Evolutionary conservation across 2,113 vertebrate genomes (phyloP).

Genomic region (Ctenodactylus gundi): DNA sequence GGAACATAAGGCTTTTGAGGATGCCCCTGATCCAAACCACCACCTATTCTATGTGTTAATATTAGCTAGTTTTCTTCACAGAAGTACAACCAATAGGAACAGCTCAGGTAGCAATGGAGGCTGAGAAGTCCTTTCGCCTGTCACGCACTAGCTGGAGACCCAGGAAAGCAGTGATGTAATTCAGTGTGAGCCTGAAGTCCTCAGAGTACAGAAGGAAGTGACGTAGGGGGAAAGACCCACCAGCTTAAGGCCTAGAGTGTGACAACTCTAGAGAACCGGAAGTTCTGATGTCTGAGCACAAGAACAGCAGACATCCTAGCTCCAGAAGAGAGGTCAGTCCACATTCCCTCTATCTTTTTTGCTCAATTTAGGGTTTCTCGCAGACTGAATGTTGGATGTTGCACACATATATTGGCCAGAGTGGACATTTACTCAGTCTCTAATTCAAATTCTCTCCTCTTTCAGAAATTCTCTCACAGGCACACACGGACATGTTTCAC

Average conservation of each 20-base stretch:
- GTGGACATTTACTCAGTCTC: neutral
- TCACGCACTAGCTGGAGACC: neutral
- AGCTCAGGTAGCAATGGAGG: neutral
- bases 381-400: neutral
- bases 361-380: neutral
- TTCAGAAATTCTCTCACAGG: neutral
- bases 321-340: neutral
- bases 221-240: neutral
- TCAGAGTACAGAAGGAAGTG: neutral
- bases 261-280: neutral
- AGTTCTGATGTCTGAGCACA: neutral
- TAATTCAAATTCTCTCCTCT: neutral
- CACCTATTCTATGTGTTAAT: neutral
- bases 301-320: neutral
- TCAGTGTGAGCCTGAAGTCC: neutral
- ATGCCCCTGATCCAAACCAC: too few species aligned
- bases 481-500: neutral
- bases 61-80: neutral
- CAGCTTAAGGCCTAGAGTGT: neutral
- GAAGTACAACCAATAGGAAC: neutral
- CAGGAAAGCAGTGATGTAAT: neutral
- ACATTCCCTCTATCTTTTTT: neutral
- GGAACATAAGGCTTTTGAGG: too few species aligned
- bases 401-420: neutral
- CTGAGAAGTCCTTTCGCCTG: neutral